Percentiles rank a stretch among this genome's conserved stretches.
phyloP scores from a whole-genome alignment of 2,113 vertebrate species.

The Tragelaphus imberbis region DNA sequence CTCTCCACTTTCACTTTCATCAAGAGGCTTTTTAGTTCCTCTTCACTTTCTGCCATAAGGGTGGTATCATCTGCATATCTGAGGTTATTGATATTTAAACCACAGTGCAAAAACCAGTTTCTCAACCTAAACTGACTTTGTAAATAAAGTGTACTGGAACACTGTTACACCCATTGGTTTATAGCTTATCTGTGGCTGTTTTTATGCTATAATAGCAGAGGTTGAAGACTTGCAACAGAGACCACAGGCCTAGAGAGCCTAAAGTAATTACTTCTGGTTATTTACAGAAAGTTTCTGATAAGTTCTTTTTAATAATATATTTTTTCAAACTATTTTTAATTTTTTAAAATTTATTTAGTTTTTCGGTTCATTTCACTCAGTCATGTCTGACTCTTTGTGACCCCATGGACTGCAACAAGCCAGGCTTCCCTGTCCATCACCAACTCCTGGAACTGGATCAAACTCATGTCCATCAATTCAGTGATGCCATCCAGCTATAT shows the following conservation, averaged over 20 bases:
- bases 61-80: too few relatives aligned
- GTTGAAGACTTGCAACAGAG: background rate
- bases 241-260: background rate
- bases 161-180: background rate
- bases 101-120: background rate
- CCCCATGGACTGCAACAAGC: background rate
- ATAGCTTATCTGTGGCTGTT: background rate
- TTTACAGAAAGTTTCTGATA: background rate
- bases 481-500: background rate
- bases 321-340: background rate
- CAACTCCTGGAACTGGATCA: background rate
- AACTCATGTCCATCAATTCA: background rate
- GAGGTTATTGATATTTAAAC: background rate
- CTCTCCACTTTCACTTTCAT: too few relatives aligned
- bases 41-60: too few relatives aligned
- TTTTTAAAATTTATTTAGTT: background rate
- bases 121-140: background rate
- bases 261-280: conserved; percentile 3
- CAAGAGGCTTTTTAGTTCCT: too few relatives aligned
- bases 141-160: background rate
- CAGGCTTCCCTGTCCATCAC: background rate
- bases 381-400: background rate
- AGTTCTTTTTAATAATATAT: background rate
- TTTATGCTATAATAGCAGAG: background rate
- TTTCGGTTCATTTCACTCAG: background rate